A percentile compares a stretch with the other conserved stretches of the same genome.
Conservation (phyloP, 2,113 vertebrate genomes). For the Pterophyllum scalare region DNA sequence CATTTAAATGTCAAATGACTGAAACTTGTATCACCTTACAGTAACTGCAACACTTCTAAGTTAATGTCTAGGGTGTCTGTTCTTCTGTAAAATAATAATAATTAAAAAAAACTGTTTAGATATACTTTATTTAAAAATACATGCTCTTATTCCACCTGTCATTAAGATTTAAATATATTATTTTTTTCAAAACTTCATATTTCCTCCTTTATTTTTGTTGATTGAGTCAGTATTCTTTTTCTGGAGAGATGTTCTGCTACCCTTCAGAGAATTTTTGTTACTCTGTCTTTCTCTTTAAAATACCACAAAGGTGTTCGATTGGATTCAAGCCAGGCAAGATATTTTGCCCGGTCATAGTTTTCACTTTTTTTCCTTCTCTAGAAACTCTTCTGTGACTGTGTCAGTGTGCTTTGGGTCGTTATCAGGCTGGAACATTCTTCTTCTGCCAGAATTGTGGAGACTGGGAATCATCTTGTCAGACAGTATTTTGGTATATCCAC, state of each 20-base stretch:
- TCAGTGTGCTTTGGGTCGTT: not conserved
- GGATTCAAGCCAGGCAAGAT: not conserved
- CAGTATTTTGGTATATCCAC: slow-evolving; percentile 7
- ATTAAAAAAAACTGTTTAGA: not conserved
- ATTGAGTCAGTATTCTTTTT: not conserved
- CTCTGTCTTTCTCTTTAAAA: not conserved
- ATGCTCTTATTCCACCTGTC: not conserved
- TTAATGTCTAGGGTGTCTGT: not conserved
- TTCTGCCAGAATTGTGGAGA: not conserved
- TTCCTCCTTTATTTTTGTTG: not conserved
- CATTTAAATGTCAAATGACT: not conserved
- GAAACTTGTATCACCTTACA: not conserved
- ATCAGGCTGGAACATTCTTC: not conserved
- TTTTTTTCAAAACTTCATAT: not conserved
- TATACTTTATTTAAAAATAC: not conserved
- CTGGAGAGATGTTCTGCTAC: not conserved
- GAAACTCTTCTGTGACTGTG: not conserved
- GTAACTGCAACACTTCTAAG: not conserved
- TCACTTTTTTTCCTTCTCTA: not conserved
- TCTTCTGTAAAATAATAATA: not conserved
- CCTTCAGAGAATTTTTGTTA: not conserved
- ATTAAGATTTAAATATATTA: not conserved
- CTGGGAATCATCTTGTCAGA: not conserved
- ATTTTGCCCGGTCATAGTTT: not conserved
- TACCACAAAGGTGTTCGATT: not conserved